phyloP scores from a whole-genome alignment of 1,140 invertebrate species.

The Penaeus vannamei region DNA sequence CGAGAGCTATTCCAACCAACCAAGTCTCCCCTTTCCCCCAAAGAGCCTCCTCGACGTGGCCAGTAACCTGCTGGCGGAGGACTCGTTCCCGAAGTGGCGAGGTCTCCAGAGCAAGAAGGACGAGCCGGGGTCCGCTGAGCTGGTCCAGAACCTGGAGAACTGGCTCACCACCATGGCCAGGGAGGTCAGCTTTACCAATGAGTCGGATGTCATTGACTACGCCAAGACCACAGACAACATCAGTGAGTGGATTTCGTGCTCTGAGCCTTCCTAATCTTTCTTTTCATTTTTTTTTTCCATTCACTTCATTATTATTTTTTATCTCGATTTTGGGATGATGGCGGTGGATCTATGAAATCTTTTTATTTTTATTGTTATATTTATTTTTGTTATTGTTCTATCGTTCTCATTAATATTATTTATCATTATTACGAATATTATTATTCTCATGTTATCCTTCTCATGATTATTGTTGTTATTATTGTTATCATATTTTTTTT shows the following conservation, averaged over 20 bases:
- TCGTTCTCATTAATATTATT: too few relatives aligned
- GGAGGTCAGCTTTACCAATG: neutral
- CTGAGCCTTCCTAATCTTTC: too few relatives aligned
- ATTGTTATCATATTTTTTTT: too few relatives aligned
- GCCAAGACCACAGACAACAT: slow-evolving; percentile 23
- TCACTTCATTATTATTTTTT: too few relatives aligned
- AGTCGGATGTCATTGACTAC: neutral
- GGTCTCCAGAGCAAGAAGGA: slow-evolving; percentile 12
- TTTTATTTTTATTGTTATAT: too few relatives aligned
- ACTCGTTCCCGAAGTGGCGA: neutral
- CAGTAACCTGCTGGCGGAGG: slow-evolving; percentile 48
- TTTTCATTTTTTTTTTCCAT: too few relatives aligned
- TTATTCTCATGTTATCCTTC: too few relatives aligned
- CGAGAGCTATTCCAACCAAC: neutral
- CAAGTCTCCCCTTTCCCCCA: neutral
- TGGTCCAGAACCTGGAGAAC: neutral
- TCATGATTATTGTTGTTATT: too few relatives aligned
- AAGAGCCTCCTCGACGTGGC: slow-evolving; percentile 27
- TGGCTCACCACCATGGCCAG: neutral
- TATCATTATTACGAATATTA: too few relatives aligned
- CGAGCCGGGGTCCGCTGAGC: slow-evolving; percentile 24
- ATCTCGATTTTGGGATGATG: too few relatives aligned
- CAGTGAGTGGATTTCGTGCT: slow-evolving; percentile 14
- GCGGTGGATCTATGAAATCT: too few relatives aligned
- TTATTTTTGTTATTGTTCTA: too few relatives aligned